phyloP scores from a whole-genome alignment of 2,113 vertebrate species.

The Pithys albifrons region DNA sequence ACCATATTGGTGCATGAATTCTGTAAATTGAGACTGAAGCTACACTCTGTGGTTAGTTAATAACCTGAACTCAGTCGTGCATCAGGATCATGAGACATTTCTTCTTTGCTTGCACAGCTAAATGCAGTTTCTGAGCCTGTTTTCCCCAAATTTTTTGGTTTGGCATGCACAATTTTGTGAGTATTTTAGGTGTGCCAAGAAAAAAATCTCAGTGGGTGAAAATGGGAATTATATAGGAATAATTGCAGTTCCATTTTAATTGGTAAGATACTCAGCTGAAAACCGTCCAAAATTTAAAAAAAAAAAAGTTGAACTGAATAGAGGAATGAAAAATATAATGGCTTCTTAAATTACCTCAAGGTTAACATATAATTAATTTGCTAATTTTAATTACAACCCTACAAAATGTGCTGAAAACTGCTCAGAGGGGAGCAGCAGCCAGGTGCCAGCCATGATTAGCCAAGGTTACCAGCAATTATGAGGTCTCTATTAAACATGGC shows the following conservation, averaged over 20 bases:
- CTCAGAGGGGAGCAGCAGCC: neutral
- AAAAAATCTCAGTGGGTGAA: neutral
- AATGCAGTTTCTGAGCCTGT: neutral
- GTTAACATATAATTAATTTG: constrained; percentile 57
- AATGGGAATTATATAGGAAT: neutral
- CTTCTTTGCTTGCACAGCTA: neutral
- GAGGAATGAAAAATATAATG: constrained; percentile 31
- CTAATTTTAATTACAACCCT: constrained; percentile 46
- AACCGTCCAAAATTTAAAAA: neutral
- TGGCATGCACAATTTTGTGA: neutral
- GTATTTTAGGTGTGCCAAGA: neutral
- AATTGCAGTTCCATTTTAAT: neutral
- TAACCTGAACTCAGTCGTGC: neutral
- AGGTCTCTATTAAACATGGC: neutral
- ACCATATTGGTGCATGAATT: neutral
- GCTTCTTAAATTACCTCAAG: constrained; percentile 38
- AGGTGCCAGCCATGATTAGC: constrained; percentile 3
- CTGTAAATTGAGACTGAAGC: neutral
- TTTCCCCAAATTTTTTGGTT: neutral
- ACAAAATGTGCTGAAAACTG: constrained; percentile 22
- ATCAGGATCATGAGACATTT: neutral
- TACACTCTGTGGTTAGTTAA: neutral
- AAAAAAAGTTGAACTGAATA: neutral
- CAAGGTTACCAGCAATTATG: constrained; percentile 39
- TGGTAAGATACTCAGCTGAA: constrained; percentile 10